A percentile compares a stretch with the other conserved stretches of the same genome.
phyloP scores from a whole-genome alignment of 2,113 vertebrate genomes.

The Vidua macroura region DNA sequence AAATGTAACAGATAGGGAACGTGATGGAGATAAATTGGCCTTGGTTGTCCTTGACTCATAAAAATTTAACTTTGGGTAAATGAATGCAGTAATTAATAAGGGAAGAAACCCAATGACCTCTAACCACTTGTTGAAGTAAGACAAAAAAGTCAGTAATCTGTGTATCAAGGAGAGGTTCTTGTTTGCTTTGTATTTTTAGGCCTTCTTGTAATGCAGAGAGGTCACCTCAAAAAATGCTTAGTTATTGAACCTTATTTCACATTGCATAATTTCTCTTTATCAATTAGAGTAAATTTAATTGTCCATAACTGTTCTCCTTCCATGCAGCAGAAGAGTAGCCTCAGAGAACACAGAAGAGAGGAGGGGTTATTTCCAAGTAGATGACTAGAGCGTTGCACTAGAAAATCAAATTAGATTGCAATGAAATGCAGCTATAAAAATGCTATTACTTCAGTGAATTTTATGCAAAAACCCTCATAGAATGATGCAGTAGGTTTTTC shows the following conservation, averaged over 20 bases:
- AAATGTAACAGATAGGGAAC: background rate
- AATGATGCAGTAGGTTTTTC: background rate
- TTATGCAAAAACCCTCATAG: background rate
- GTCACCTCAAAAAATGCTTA: background rate
- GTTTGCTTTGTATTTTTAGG: background rate
- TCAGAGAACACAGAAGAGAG: background rate
- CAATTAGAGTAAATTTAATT: background rate
- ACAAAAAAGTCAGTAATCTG: background rate
- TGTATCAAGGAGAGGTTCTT: background rate
- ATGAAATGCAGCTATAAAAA: background rate
- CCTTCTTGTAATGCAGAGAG: background rate
- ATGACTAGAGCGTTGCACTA: background rate
- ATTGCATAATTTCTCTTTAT: background rate
- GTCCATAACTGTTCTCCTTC: background rate
- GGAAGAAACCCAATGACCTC: background rate
- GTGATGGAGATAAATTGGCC: background rate
- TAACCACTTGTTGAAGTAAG: background rate
- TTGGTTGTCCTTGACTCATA: background rate
- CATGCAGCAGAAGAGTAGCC: background rate
- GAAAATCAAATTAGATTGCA: background rate
- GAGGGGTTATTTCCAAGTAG: background rate
- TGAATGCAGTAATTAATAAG: background rate
- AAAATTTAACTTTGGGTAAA: background rate
- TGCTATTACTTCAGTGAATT: background rate
- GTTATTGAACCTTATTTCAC: background rate